A percentile compares a stretch with the other conserved stretches of the same genome.
These are phyloP conservation scores for Acrobasis suavella DNA, from an alignment of 2,888 invertebrate species.

Conservation along the genomic window DNA sequence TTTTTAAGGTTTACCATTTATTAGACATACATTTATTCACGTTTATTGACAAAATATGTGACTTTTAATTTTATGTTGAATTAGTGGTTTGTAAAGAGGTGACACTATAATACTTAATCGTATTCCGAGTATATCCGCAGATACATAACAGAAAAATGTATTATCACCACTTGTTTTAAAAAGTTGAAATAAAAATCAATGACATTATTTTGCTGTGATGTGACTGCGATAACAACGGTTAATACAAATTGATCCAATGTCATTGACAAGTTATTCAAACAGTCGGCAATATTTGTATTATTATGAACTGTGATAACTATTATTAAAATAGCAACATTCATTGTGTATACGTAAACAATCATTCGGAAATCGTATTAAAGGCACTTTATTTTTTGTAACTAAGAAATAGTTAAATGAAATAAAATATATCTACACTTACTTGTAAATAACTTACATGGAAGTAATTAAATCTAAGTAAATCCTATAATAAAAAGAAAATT, in stretches of 20 bases:
- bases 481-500: conserved; percentile 33
- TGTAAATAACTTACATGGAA: conserved; percentile 39
- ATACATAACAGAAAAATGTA: neutral
- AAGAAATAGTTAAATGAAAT: conserved; percentile 47
- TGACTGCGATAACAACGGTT: neutral
- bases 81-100: too few species aligned
- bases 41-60: conserved; percentile 21
- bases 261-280: neutral
- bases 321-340: neutral
- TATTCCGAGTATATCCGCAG: too few species aligned
- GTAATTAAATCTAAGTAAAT: conserved; percentile 37
- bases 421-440: conserved; percentile 53
- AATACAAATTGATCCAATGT: neutral
- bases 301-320: neutral
- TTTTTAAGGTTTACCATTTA: conserved; percentile 29
- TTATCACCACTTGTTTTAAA: neutral
- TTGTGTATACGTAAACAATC: conserved; percentile 32
- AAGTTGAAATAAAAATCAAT: neutral
- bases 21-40: conserved; percentile 30
- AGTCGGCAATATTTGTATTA: neutral
- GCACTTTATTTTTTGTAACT: conserved; percentile 57
- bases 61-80: conserved; percentile 7
- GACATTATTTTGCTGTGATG: neutral
- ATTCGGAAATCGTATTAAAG: conserved; percentile 47
- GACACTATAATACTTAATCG: too few species aligned